These are phyloP conservation scores for Ormyrus nitidulus DNA, from an alignment of 2,888 invertebrate species.

Conservation along the genomic window DNA sequence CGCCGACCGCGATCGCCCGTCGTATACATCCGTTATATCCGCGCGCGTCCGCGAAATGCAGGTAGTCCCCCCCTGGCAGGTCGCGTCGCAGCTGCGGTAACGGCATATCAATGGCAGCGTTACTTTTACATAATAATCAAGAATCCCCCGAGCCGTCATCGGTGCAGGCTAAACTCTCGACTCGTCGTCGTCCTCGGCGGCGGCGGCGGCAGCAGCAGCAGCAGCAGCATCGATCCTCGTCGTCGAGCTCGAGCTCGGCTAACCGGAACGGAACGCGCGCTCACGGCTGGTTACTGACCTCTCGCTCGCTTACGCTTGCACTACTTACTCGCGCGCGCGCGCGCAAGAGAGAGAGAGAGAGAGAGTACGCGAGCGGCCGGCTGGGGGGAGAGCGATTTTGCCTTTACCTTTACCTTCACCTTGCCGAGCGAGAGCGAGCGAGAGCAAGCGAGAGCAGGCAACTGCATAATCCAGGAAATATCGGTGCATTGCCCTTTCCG, in stretches of 20 bases:
- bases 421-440: constrained; percentile 59
- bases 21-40: too few relatives aligned
- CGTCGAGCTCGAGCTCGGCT: constrained; percentile 58
- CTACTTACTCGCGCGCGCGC: constrained; percentile 69
- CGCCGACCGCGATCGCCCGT: too few relatives aligned
- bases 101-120: constrained; percentile 65
- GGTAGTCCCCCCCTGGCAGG: too few relatives aligned
- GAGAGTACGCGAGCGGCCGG: constrained; percentile 9
- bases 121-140: constrained; percentile 66
- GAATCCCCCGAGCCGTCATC: neutral
- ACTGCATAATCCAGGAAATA: constrained; percentile 58
- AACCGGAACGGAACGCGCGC: constrained; percentile 68
- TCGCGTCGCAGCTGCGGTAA: constrained; percentile 54
- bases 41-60: too few relatives aligned
- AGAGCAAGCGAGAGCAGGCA: constrained; percentile 23
- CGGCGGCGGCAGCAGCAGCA: constrained; percentile 48
- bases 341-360: too few relatives aligned
- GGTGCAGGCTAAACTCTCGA: constrained; percentile 46
- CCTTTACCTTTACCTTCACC: constrained; percentile 70
- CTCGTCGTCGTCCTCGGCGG: constrained; percentile 55
- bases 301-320: constrained; percentile 74
- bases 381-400: neutral
- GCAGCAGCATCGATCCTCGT: neutral
- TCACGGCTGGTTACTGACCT: constrained; percentile 73
- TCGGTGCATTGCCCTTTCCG: constrained; percentile 54